Evolutionary conservation across 2,888 invertebrate genomes (phyloP), one percentile per base, ranked within the genome.

Genomic region (Cerastis rubricosa): DNA sequence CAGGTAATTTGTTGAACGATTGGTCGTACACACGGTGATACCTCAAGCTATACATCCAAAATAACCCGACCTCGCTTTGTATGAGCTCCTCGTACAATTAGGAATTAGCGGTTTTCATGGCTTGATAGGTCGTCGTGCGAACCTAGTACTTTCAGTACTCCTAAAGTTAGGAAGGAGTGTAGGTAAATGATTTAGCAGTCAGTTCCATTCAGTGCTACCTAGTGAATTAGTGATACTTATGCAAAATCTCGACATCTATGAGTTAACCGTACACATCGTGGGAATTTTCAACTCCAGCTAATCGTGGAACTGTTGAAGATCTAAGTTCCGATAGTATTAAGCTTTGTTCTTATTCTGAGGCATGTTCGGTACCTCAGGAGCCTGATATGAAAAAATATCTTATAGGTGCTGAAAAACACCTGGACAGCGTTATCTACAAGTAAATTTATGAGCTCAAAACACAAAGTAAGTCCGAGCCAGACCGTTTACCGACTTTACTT

Each of bases 401-500:
- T 12, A 40, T 40, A 8, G 19, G 35, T 63, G 40, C 47, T 47
- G 1, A 12, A 29, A 45, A 43, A 49, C 64, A 67, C 25, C 12
- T 35, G 17, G 49, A 19, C 54, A 35, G 35, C 54, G 5, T 51
- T 43, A 43, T 49, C 11, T 43, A 61, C 29, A 68, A 64, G 57
- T 40, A 69, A 71, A 61, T n/a, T n/a, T 76, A 81, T 40, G 11
- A 76, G 57, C 40, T 76, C n/a, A 64, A 68, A 73, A 67, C 59
- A 68, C 68, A 74, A 81, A 85, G 25, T 45, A 43, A 73, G n/a
- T 49, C 61, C 35, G 35, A 71, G 65, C 11, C n/a, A 68, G 29
- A 54, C 64, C 64, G 63, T 73, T 83, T 85, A 80, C 73, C 17
- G 64, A 54, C 14, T 74, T 64, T 66, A 64, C 66, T 25, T 79